Evolutionary conservation across 2,113 vertebrate genomes (phyloP).

Genomic region (Nibea coibor): DNA sequence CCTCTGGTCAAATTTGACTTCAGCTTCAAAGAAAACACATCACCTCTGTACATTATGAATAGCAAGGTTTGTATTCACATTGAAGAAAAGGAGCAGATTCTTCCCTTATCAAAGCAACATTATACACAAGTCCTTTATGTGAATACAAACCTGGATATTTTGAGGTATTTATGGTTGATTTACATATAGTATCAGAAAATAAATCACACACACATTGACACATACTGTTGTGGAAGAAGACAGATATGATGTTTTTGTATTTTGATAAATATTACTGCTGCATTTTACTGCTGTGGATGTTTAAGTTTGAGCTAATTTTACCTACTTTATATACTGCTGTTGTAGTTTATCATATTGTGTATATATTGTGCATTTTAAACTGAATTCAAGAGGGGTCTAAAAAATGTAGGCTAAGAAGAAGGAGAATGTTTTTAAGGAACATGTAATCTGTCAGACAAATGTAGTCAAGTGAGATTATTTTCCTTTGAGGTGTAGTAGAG

Average conservation of each 20-base stretch:
- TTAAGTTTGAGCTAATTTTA: no score
- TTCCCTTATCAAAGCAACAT: not conserved
- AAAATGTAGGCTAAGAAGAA: no score
- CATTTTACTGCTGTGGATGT: not conserved
- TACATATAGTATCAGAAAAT: not conserved
- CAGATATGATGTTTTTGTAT: not conserved
- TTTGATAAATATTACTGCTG: not conserved
- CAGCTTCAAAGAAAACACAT: not conserved
- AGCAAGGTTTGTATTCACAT: not conserved
- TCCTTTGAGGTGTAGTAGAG: no score
- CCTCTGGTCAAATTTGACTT: conserved; percentile 17
- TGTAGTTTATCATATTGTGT: no score
- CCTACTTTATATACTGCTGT: not conserved
- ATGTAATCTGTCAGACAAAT: no score
- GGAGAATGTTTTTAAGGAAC: no score
- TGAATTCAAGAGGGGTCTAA: no score
- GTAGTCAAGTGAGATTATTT: no score
- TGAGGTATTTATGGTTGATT: not conserved
- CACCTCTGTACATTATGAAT: not conserved
- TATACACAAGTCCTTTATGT: not conserved
- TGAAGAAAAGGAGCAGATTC: not conserved
- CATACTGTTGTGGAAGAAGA: not conserved
- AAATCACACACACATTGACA: not conserved
- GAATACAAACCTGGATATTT: not conserved
- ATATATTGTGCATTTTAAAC: no score